Percentiles rank a stretch among this genome's conserved stretches.
Evolutionary conservation across 35 echinoderm and acorn worm genomes (phyloP).

Genomic region (Amphiura filiformis): DNA sequence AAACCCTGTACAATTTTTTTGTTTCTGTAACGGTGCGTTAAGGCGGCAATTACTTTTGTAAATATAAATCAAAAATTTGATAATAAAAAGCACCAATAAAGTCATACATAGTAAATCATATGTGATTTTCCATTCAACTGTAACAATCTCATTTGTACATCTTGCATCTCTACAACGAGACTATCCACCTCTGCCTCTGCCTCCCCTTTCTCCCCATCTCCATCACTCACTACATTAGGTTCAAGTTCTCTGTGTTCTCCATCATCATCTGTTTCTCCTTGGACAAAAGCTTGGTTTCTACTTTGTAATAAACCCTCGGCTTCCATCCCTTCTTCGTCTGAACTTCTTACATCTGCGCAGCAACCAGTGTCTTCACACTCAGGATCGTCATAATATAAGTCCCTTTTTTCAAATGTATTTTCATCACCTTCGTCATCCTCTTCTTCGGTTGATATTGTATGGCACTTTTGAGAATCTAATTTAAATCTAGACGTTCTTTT

Average conservation of each 20-base stretch:
- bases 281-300: background rate
- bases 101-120: conserved; percentile 94
- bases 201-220: background rate
- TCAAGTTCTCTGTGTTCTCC: conserved; percentile 21
- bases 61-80: too few relatives aligned
- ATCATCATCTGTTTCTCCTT: conserved; percentile 37
- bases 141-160: conserved; percentile 69
- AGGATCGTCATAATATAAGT: conserved; percentile 8
- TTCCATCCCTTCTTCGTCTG: background rate
- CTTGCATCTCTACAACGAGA: conserved; percentile 78
- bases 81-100: background rate
- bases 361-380: background rate
- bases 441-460: background rate
- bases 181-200: conserved; percentile 14
- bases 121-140: conserved; percentile 84
- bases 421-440: background rate
- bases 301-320: background rate
- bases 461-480: background rate
- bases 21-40: too few relatives aligned
- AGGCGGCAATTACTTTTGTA: too few relatives aligned
- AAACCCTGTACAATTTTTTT: too few relatives aligned
- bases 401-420: background rate
- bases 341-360: background rate
- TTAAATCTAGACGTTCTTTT: background rate
- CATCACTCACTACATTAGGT: background rate